Conservation (phyloP, 2,113 vertebrate species). For the Cheilinus undulatus region DNA sequence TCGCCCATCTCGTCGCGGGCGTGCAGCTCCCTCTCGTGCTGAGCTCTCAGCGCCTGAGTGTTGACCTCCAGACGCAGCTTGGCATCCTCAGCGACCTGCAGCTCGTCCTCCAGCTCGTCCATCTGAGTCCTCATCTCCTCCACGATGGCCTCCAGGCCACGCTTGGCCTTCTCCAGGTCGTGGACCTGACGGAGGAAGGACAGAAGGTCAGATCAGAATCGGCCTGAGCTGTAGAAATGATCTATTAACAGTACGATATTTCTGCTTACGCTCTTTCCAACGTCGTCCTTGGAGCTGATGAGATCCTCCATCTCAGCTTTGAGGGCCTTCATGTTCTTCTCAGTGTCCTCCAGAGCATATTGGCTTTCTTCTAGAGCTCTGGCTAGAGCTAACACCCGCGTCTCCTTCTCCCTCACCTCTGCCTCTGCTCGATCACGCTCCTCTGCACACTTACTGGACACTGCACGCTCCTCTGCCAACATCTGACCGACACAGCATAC, state of each 20-base stretch:
- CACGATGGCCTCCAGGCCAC: conserved; percentile 90
- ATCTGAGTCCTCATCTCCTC: conserved; percentile 95
- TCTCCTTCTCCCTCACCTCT: conserved; percentile 93
- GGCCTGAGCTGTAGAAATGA: fast-evolving
- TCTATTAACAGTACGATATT: neutral
- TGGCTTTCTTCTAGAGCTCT: conserved; percentile 90
- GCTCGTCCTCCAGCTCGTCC: conserved; percentile 95
- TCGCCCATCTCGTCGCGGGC: conserved; percentile 90
- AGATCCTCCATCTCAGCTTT: conserved; percentile 94
- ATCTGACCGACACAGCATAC: conserved; percentile 77
- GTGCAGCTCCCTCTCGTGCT: conserved; percentile 93
- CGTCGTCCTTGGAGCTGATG: conserved; percentile 96
- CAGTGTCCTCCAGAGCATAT: conserved; percentile 89
- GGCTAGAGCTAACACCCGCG: conserved; percentile 87
- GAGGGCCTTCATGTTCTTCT: conserved; percentile 88
- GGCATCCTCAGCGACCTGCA: conserved; percentile 93
- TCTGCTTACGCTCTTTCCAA: conserved; percentile 90
- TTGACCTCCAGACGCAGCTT: conserved; percentile 95
- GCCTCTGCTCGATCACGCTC: conserved; percentile 94
- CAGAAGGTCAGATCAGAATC: neutral
- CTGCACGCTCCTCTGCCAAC: conserved; percentile 92
- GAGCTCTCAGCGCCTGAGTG: conserved; percentile 90
- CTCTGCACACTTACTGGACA: conserved; percentile 90
- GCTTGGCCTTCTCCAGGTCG: conserved; percentile 93
- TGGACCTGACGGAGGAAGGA: conserved; percentile 85